phyloP scores from a whole-genome alignment of 2,888 invertebrate genomes.

The Masnerella sp. region DNA sequence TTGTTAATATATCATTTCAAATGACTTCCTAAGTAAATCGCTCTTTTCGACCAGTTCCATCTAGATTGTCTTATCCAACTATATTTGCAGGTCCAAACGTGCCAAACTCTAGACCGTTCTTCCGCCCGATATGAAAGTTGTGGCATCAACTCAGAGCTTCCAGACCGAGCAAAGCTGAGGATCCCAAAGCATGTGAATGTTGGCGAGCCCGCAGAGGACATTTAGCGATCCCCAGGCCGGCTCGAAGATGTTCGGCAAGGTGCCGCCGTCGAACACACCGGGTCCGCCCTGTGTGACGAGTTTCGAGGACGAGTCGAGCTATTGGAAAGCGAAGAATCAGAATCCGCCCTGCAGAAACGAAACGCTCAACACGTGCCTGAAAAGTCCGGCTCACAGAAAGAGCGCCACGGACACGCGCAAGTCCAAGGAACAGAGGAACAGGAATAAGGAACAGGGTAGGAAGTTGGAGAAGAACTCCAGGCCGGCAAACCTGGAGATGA shows the following conservation, averaged over 20 bases:
- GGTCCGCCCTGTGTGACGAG: slow-evolving; percentile 65
- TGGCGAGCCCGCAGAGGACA: too few relatives aligned
- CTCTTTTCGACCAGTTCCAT: too few relatives aligned
- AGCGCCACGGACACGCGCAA: slow-evolving; percentile 61
- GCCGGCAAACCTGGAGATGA: slow-evolving; percentile 22
- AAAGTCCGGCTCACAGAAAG: slow-evolving; percentile 48
- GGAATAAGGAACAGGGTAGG: neutral
- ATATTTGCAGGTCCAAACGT: too few relatives aligned
- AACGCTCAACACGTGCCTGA: slow-evolving; percentile 44
- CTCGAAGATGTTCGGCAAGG: slow-evolving; percentile 41
- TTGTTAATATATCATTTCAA: too few relatives aligned
- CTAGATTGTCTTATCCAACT: too few relatives aligned
- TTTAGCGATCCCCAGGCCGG: too few relatives aligned
- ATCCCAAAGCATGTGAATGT: too few relatives aligned
- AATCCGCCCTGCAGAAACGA: slow-evolving; percentile 62
- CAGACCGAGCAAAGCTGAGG: too few relatives aligned
- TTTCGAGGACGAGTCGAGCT: slow-evolving; percentile 69
- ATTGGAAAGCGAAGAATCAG: slow-evolving; percentile 64
- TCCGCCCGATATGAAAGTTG: too few relatives aligned
- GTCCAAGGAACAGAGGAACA: slow-evolving; percentile 38
- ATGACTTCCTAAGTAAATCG: too few relatives aligned
- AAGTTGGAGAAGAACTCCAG: neutral
- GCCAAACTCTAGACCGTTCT: too few relatives aligned
- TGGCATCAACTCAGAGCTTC: too few relatives aligned
- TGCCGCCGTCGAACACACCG: slow-evolving; percentile 67